These are phyloP conservation scores for Tupaia tana DNA, from an alignment of 2,113 vertebrate species.

Conservation along the genomic window DNA sequence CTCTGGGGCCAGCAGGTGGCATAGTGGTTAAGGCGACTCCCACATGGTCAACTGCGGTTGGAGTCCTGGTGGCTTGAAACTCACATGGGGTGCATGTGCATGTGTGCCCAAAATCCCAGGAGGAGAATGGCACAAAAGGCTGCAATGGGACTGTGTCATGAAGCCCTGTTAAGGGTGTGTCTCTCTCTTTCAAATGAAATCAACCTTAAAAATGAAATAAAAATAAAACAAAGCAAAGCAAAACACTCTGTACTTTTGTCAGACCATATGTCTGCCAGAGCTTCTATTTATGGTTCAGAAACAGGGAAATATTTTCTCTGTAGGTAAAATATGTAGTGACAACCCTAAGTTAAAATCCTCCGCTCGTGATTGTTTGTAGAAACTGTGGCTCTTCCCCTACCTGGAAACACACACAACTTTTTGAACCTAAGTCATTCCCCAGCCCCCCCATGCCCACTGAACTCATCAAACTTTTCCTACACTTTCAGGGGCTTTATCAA, in stretches of 20 bases:
- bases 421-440: not conserved
- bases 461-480: not conserved
- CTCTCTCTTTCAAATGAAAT: too few species aligned
- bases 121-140: too few species aligned
- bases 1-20: too few species aligned
- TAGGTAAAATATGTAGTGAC: not conserved
- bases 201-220: not conserved
- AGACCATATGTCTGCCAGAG: not conserved
- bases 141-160: too few species aligned
- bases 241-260: not conserved
- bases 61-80: too few species aligned
- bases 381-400: not conserved
- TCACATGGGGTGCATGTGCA: too few species aligned
- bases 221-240: not conserved
- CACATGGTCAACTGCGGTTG: too few species aligned
- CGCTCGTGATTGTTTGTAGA: not conserved
- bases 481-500: not conserved
- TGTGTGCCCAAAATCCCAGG: too few species aligned
- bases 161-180: too few species aligned
- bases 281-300: conserved; percentile 18
- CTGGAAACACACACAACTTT: not conserved
- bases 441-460: not conserved
- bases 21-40: too few species aligned
- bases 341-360: not conserved
- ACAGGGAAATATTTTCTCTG: not conserved